Evolutionary conservation across 2,113 vertebrate genomes (phyloP), one percentile per base, ranked within the genome.

Genomic region (Ophthalmolycus amberensis): DNA sequence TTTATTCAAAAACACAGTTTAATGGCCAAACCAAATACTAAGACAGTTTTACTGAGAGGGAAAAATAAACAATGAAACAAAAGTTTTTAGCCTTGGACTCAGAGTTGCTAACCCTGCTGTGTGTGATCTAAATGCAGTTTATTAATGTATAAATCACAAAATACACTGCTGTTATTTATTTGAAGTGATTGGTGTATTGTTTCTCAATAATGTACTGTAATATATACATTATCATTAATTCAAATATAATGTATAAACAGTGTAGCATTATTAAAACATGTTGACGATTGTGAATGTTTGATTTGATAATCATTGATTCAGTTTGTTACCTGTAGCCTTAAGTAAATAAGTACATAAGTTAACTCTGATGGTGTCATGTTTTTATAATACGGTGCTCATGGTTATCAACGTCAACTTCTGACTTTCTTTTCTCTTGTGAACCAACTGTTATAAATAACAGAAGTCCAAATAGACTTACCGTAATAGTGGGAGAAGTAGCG

Each of bases 161-260:
- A 38, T 22, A 69, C 66, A n/a, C 29, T 48, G 9, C 48, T 22
- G 59, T 68, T 71, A n/a, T 54, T 32, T 44, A 66, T 70, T 48
- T 56, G 4, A 58, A 32, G 44, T 52, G 11, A 27, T 25, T 69
- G 14, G 5, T 50, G n/a, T 38, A 56, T 54, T 78, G 75, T 59
- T 84, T 76, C 58, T 64, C 25, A 73, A 20, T 9, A 70, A 79
- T 38, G 66, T 60, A 50, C 32, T 75, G 84, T 79, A 56, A 12
- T 66, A 7, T 69, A 70, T 58, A 42, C 25, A 72, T 38, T 25
- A 40, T 7, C 14, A 29, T 50, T 32, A 18, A 32, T 65, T 63
- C 9, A 70, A 27, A 75, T 11, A 6, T 6, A 42, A 40, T 40
- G 52, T 18, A 40, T 52, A 37, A 70, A 42, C 5, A n/a, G 1